phyloP scores from a whole-genome alignment of 2,888 invertebrate species.

The Limnephilus lunatus region DNA sequence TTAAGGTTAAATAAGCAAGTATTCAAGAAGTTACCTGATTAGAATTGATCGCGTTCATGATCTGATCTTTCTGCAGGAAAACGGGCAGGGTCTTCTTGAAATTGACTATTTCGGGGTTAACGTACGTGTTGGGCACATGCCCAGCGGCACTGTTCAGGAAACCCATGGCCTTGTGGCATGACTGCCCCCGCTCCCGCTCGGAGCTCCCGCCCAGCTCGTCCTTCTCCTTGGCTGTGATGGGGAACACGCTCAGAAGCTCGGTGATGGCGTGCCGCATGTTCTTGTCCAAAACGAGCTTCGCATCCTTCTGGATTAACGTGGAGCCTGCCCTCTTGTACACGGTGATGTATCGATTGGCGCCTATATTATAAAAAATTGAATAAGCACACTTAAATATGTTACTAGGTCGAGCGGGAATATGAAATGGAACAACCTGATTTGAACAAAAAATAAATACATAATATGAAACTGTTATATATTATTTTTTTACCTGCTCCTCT shows the following conservation, averaged over 20 bases:
- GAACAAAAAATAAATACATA: slow-evolving; percentile 53
- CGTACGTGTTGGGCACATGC: slow-evolving; percentile 76
- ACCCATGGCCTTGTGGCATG: slow-evolving; percentile 79
- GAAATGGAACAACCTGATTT: not conserved
- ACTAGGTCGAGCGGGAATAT: not conserved
- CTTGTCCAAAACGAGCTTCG: slow-evolving; percentile 80
- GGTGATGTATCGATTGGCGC: slow-evolving; percentile 82
- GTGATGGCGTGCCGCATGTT: slow-evolving; percentile 81
- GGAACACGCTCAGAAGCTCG: slow-evolving; percentile 81
- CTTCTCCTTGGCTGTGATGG: slow-evolving; percentile 83
- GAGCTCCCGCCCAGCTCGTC: slow-evolving; percentile 83
- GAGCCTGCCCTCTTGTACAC: slow-evolving; percentile 84
- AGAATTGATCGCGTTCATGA: slow-evolving; percentile 81
- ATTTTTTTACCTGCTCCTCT: slow-evolving; percentile 84
- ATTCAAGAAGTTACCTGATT: slow-evolving; percentile 78
- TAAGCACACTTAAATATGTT: not conserved
- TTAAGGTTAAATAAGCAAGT: not conserved
- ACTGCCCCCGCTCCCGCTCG: slow-evolving; percentile 80
- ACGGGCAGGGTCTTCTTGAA: slow-evolving; percentile 85
- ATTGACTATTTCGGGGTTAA: slow-evolving; percentile 76
- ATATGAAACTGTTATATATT: not conserved
- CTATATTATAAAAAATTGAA: slow-evolving; percentile 74
- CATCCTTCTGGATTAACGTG: slow-evolving; percentile 82
- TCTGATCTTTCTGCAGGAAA: slow-evolving; percentile 80
- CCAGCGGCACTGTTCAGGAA: slow-evolving; percentile 83